Percentiles rank a stretch among this genome's conserved stretches.
These are phyloP conservation scores for Archivesica marissinica DNA, from an alignment of 1,140 invertebrate genomes.

Conservation along the genomic window DNA sequence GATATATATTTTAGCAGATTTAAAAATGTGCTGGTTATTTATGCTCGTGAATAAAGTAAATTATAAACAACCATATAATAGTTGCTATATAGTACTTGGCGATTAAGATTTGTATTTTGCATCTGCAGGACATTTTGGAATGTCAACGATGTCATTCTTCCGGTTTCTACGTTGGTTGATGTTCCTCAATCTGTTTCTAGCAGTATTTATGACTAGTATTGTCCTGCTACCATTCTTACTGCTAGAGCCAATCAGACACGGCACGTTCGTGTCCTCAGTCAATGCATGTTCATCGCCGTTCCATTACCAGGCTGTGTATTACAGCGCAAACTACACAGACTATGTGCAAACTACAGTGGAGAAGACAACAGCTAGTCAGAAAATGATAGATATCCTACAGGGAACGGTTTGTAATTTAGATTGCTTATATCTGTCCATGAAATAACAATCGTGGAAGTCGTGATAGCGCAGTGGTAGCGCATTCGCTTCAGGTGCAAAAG, in stretches of 20 bases:
- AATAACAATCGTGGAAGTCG: too few relatives aligned
- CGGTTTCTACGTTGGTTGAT: conserved; percentile 90
- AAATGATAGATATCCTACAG: conserved; percentile 71
- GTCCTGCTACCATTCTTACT: conserved; percentile 70
- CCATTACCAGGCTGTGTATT: conserved; percentile 63
- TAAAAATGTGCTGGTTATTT: too few relatives aligned
- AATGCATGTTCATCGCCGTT: conserved; percentile 17
- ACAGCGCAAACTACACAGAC: conserved; percentile 63
- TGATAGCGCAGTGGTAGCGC: too few relatives aligned
- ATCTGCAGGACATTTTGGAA: conserved; percentile 90
- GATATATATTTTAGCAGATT: too few relatives aligned
- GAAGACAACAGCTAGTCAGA: neutral
- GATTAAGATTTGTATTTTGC: neutral
- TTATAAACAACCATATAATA: neutral
- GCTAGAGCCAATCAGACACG: neutral
- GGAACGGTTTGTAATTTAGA: conserved; percentile 79
- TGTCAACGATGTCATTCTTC: conserved; percentile 90
- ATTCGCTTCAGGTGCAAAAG: too few relatives aligned
- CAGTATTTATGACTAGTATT: conserved; percentile 81
- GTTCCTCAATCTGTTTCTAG: conserved; percentile 87
- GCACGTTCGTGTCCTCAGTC: neutral
- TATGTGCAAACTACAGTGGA: conserved; percentile 36
- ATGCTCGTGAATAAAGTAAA: too few relatives aligned
- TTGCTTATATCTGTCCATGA: too few relatives aligned
- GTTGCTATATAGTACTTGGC: neutral